Base-by-base conservation (phyloP, 2,797 vertebrate species). In the Phylloscopus collybita region DNA sequence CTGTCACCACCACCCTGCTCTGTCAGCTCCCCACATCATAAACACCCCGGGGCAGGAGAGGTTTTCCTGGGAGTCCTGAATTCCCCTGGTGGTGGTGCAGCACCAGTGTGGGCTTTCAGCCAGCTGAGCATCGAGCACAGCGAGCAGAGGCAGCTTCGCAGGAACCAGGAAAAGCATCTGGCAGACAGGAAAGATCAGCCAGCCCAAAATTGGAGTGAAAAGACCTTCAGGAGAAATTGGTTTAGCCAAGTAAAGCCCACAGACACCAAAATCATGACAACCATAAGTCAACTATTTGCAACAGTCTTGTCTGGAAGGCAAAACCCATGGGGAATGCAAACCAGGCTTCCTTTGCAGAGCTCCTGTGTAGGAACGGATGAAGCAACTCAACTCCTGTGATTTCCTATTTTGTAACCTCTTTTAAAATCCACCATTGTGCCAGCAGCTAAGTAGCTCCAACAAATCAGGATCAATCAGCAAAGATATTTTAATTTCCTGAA, bases 101-200 rank as follows among this genome's bases (percentile, higher is more conserved):
- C 69, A 61, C 12, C 53, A 15, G 20, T 25, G 16, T 2, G 32
- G 57, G 65, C 20, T 32, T 21, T 49, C 2, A 32, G n/a, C 14
- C 36, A 36, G 14, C 66, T 13, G 51, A 44, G 51, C 64, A 74
- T 13, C 1, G 7, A 49, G 65, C 29, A 7, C 30, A 27, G 64
- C 3, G 7, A 44, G 60, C 45, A 16, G 27, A 13, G 25, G 30
- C 2, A 2, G 21, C 44, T 23, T 9, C 0, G 3, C 16, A 79
- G 19, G 23, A 47, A 38, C 5, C 79, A 30, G 5, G 27, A 79
- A 38, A 1, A 40, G 44, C 0, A 0, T 14, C 29, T 15, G 62
- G 59, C 88, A 53, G 27, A 6, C 27, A 4, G 21, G 8, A 11
- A 11, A 38, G 69, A 42, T 30, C 51, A 56, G 42, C 18, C 6